phyloP scores from a whole-genome alignment of 2,888 invertebrate species.

The Ferrisia virgata region DNA sequence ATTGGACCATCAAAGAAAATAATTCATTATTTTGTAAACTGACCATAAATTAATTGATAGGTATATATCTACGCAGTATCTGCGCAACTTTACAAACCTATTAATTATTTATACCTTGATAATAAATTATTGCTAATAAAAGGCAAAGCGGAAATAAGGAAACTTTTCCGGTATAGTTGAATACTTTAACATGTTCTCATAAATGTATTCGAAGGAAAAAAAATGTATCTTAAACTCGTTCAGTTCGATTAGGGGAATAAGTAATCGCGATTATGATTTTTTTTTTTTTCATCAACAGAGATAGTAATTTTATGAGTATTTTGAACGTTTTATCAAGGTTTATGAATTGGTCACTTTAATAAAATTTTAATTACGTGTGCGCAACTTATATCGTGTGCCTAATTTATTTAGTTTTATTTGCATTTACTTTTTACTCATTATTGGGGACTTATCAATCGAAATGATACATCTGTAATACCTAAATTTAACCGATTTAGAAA shows the following conservation, averaged over 20 bases:
- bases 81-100: not conserved
- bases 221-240: not conserved
- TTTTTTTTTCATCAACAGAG: too few relatives aligned
- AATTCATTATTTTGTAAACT: not conserved
- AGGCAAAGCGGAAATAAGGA: not conserved
- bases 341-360: too few relatives aligned
- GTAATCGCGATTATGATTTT: not conserved
- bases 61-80: not conserved
- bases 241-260: not conserved
- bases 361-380: too few relatives aligned
- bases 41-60: not conserved
- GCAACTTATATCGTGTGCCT: too few relatives aligned
- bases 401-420: too few relatives aligned
- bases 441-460: too few relatives aligned
- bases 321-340: too few relatives aligned
- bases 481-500: too few relatives aligned
- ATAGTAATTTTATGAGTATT: too few relatives aligned
- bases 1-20: not conserved
- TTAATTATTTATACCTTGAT: constrained; percentile 28
- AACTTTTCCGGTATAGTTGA: constrained; percentile 14
- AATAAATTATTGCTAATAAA: constrained; percentile 18
- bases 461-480: too few relatives aligned
- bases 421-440: too few relatives aligned
- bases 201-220: not conserved
- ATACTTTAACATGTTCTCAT: not conserved